Percentiles rank a stretch among this genome's conserved stretches.
Conservation (phyloP, 2,113 vertebrate genomes). For the Alligator mississippiensis region DNA sequence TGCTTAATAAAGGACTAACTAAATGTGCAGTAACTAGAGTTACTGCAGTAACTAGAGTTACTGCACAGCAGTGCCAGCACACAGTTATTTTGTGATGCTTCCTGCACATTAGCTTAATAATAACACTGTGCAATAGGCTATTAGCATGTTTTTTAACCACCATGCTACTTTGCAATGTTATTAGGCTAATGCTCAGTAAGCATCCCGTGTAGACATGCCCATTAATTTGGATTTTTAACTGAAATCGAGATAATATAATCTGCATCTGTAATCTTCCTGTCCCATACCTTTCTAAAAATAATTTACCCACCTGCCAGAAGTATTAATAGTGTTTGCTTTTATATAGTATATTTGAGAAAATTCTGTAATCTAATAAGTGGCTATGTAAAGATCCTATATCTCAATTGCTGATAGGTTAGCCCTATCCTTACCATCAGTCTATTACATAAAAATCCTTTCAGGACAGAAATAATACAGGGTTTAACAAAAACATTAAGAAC, state of each 20-base stretch:
- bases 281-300: neutral
- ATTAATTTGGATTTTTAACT: too few relatives aligned
- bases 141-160: too few relatives aligned
- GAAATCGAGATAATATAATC: neutral
- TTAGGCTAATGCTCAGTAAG: too few relatives aligned
- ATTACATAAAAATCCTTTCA: neutral
- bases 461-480: neutral
- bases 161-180: too few relatives aligned
- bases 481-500: neutral
- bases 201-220: too few relatives aligned
- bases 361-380: neutral
- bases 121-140: too few relatives aligned
- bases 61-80: too few relatives aligned
- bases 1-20: too few relatives aligned
- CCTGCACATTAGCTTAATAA: too few relatives aligned
- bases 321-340: neutral
- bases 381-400: neutral
- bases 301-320: neutral
- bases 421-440: neutral
- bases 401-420: neutral
- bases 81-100: too few relatives aligned
- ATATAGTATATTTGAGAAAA: neutral
- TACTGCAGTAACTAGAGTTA: too few relatives aligned
- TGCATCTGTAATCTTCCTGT: neutral
- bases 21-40: too few relatives aligned